Conservation (phyloP, 1,140 invertebrate genomes). For the Colletes gigas region DNA sequence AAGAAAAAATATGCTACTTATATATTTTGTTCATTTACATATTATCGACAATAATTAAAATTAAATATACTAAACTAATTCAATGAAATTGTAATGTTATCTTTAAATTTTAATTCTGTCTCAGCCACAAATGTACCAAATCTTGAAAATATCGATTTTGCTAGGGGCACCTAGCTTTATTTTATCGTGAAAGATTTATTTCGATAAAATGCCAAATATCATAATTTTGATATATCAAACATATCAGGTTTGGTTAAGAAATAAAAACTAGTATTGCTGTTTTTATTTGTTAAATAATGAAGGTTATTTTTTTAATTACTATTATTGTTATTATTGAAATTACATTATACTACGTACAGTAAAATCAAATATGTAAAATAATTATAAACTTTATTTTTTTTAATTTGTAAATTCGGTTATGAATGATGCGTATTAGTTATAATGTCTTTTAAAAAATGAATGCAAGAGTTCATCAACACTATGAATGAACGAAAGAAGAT, state of each 20-base stretch:
- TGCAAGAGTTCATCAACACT: no score
- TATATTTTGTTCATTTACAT: no score
- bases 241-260: not conserved
- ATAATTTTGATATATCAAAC: not conserved
- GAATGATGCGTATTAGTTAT: no score
- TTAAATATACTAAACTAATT: not conserved
- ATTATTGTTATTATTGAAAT: no score
- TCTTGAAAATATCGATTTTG: conserved; percentile 14
- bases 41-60: not conserved
- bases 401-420: no score
- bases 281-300: not conserved
- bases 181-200: not conserved
- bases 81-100: not conserved
- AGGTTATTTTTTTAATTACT: no score
- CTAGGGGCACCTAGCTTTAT: no score
- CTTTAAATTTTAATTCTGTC: not conserved
- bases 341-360: no score
- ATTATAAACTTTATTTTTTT: no score
- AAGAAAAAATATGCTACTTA: not conserved
- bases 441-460: no score
- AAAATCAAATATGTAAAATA: no score
- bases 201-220: not conserved
- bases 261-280: not conserved
- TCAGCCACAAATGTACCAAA: not conserved
- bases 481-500: no score